A percentile compares a stretch with the other conserved stretches of the same genome.
Evolutionary conservation across 2,797 vertebrate species (phyloP).

Genomic region (Discoglossus pictus): DNA sequence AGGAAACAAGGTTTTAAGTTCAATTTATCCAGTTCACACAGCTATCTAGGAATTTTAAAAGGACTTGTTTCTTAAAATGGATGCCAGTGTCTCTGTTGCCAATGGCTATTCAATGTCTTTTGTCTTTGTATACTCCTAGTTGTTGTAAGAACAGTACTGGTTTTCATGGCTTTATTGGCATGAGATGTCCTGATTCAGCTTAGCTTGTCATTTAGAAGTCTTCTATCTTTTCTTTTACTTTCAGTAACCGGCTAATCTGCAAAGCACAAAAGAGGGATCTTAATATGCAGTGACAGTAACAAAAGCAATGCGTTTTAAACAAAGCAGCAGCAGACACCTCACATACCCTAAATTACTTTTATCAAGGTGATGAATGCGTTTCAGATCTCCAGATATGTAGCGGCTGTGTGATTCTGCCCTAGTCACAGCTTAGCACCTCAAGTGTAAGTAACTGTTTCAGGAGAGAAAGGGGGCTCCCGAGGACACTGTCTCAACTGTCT

Average conservation of each 20-base stretch:
- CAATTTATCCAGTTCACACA: constrained; percentile 60
- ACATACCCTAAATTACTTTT: constrained; percentile 50
- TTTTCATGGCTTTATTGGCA: constrained; percentile 69
- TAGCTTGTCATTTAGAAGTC: constrained; percentile 61
- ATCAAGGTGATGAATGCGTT: constrained; percentile 25
- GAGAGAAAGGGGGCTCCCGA: constrained; percentile 28
- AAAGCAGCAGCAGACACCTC: constrained; percentile 35
- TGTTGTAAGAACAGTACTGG: constrained; percentile 62
- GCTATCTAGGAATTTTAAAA: constrained; percentile 64
- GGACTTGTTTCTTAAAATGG: constrained; percentile 64
- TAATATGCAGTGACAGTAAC: constrained; percentile 44
- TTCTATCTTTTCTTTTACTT: constrained; percentile 51
- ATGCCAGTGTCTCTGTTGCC: constrained; percentile 59
- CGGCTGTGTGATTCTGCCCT: constrained; percentile 9
- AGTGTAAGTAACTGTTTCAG: constrained; percentile 43
- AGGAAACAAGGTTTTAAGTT: constrained; percentile 2
- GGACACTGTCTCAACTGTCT: constrained; percentile 32
- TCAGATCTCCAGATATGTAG: constrained; percentile 40
- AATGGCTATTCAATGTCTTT: constrained; percentile 60
- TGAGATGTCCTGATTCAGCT: constrained; percentile 61
- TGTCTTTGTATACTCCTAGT: constrained; percentile 67
- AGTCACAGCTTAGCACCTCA: background rate
- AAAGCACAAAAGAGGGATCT: constrained; percentile 53
- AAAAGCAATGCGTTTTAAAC: constrained; percentile 46
- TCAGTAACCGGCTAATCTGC: constrained; percentile 54